Base-by-base conservation (phyloP, 2,888 invertebrate species). In the Xanthorhoe designata region DNA sequence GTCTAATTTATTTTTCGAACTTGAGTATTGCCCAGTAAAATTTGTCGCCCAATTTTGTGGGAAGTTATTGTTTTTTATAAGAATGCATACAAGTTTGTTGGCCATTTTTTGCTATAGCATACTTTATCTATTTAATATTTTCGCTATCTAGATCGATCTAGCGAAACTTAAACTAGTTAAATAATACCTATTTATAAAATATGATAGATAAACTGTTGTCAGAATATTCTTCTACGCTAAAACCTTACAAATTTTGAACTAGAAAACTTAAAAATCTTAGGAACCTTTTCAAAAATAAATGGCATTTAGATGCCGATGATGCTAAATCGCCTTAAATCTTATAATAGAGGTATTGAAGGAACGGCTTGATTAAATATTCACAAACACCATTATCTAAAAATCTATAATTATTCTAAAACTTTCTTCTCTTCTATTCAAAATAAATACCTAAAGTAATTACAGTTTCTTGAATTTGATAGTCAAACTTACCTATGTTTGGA, bases 141-240 rank as follows among this genome's bases (percentile, higher is more conserved):
- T 85, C 76, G 81, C 83, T 90, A 85, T 88, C 75, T 90, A 89
- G 85, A 83, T 82, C 84, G 81, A 82, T 85, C 84, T 89, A 88
- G 85, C 80, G 79, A 88, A 82, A 84, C 83, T 86, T 87, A 85
- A 85, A 81, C 84, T 87, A 78, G 75, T 80, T 69, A 72, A 83
- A 86, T 88, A 87, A 79, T 83, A 82, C 81, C 80, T 88, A 89
- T 84, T 84, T 85, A 83, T 84, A 79, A 83, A 79, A 81, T 81
- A 79, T 70, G 82, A 83, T 86, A 87, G 82, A 81, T 86, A 88
- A 85, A 90, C 88, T 89, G 86, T 90, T 89, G 88, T 86, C 79
- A 86, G 87, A 89, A 83, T 92, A 92, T 92, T 92, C 92, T 92
- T 92, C 92, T 92, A 92, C 86, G 89, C 90, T 92, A 90, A 87